Evolutionary conservation across 1,140 invertebrate genomes (phyloP), one percentile per base, ranked within the genome.

Genomic region (Cephus cinctus): DNA sequence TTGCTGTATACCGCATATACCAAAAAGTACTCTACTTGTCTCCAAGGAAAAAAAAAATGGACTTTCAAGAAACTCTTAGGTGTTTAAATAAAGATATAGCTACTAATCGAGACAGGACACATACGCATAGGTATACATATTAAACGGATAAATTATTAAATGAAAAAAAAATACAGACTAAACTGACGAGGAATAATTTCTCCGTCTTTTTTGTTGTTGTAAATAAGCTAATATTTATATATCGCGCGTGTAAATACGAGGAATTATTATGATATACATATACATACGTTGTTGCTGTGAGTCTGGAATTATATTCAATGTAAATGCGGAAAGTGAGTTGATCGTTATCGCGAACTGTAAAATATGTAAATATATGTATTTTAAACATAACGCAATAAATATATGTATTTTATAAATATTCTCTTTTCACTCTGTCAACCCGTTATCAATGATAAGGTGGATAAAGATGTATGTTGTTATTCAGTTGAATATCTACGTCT

Each of bases 281-380:
- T 36, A 36, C 14, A n/a, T 36, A 36, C 19, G 19, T 36, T 15
- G 34, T 36, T 36, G 34, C 34, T 18, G 14, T 11, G 34, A 36
- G 11, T 36, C 34, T 36, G 14, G 14, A 36, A 18, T 11, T 18
- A 36, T 36, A 18, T 36, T 36, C 9, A 4, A 30, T 11, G 14
- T 2, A 30, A 12, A 30, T 11, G 14, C 11, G 14, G 27, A 30
- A 30, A 30, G 27, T 30, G 27, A 30, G 8, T 36, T 36, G 19
- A 15, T 2, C 12, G 19, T 36, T 18, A 18, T 18, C 19, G 19
- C 32, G 32, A 35, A 36, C 34, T 36, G 34, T 36, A 36, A 36
- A 15, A 36, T 36, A 36, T 36, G 34, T 36, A 36, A 8, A 36
- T 36, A 36, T 36, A 14, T 36, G 14, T 18, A 36, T 36, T 36